Evolutionary conservation across 2,113 vertebrate species (phyloP).

Genomic region (Ifrita kowaldi): DNA sequence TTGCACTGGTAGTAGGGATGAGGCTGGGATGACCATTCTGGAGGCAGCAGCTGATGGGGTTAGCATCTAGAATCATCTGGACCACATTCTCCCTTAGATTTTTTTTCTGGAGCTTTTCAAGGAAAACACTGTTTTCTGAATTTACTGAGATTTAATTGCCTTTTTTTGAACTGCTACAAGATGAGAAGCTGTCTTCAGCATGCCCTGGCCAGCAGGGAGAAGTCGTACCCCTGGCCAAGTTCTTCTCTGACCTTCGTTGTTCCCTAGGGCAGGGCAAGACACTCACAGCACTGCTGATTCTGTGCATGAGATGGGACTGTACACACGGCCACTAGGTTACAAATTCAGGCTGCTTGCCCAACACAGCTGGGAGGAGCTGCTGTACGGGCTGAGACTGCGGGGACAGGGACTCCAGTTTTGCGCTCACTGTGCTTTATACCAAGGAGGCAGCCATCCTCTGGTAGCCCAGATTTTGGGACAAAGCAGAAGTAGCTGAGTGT

Average conservation of each 20-base stretch:
- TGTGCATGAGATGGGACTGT: neutral
- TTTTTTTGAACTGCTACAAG: neutral
- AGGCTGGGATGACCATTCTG: neutral
- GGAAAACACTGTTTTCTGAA: neutral
- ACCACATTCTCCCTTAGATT: neutral
- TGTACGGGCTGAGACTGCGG: neutral
- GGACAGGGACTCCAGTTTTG: neutral
- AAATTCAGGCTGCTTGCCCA: neutral
- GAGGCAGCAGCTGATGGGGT: neutral
- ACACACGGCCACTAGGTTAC: neutral
- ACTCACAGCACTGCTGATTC: neutral
- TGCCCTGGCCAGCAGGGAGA: neutral
- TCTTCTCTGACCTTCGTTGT: neutral
- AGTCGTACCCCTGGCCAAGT: neutral
- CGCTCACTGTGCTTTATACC: neutral
- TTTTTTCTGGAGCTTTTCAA: neutral
- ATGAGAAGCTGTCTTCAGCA: neutral
- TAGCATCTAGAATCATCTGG: neutral
- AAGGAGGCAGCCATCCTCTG: rapidly evolving
- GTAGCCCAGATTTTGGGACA: neutral
- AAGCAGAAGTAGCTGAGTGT: neutral
- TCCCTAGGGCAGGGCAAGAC: neutral
- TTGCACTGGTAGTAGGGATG: neutral
- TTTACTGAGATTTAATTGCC: neutral
- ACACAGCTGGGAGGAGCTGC: neutral